A percentile compares a stretch with the other conserved stretches of the same genome.
These are phyloP conservation scores for Cheilosia variabilis DNA, from an alignment of 2,888 invertebrate genomes.

Conservation along the genomic window DNA sequence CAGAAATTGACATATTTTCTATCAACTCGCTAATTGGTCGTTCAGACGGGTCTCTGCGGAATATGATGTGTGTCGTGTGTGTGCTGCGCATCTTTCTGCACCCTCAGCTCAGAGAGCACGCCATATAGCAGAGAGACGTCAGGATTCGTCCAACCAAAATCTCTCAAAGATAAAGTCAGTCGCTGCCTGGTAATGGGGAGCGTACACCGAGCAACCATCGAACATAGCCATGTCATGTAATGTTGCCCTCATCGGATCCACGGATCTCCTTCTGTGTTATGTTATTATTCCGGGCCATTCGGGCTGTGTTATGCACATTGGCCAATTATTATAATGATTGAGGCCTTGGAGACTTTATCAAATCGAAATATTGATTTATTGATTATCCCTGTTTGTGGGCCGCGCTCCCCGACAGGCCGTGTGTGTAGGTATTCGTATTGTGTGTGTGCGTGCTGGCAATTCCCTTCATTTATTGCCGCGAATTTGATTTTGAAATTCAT, in stretches of 20 bases:
- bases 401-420: slow-evolving; percentile 16
- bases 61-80: slow-evolving; percentile 64
- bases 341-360: slow-evolving; percentile 76
- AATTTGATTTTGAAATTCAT: slow-evolving; percentile 59
- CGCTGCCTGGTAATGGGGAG: slow-evolving; percentile 7
- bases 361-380: slow-evolving; percentile 77
- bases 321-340: slow-evolving; percentile 77
- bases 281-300: slow-evolving; percentile 44
- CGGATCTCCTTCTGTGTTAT: slow-evolving; percentile 12
- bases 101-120: not conserved
- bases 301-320: slow-evolving; percentile 65
- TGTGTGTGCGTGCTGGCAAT: slow-evolving; percentile 7
- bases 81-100: slow-evolving; percentile 41
- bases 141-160: slow-evolving; percentile 33
- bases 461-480: slow-evolving; percentile 65
- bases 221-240: slow-evolving; percentile 64
- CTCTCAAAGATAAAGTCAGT: slow-evolving; percentile 34
- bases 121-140: slow-evolving; percentile 6
- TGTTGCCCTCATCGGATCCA: slow-evolving; percentile 45
- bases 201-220: slow-evolving; percentile 1
- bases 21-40: slow-evolving; percentile 78
- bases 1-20: slow-evolving; percentile 77
- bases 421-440: not conserved
- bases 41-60: slow-evolving; percentile 62
- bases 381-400: slow-evolving; percentile 50